Conservation (phyloP, 2,888 invertebrate genomes). For the Rosalia funebris region DNA sequence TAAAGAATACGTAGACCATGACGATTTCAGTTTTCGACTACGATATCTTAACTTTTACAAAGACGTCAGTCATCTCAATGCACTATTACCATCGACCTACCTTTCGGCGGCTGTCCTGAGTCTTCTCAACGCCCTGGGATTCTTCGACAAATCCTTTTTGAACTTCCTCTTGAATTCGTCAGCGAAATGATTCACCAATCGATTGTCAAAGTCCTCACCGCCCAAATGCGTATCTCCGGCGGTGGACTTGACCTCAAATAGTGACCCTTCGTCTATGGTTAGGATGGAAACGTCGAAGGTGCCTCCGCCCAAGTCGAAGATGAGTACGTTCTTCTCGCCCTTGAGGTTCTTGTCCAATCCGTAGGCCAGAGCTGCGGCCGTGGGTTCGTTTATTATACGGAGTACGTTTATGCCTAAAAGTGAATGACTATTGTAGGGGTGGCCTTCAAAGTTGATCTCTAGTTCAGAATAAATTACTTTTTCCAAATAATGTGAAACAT, state of each 20-base stretch:
- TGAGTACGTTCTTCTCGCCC: slow-evolving; percentile 66
- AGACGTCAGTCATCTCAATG: too few relatives aligned
- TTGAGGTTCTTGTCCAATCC: slow-evolving; percentile 44
- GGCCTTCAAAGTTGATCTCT: too few relatives aligned
- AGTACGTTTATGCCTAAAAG: slow-evolving; percentile 75
- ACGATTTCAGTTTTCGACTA: too few relatives aligned
- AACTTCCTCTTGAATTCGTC: slow-evolving; percentile 69
- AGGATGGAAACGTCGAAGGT: slow-evolving; percentile 87
- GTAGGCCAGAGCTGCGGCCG: slow-evolving; percentile 45
- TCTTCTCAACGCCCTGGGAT: slow-evolving; percentile 64
- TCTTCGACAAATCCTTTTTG: slow-evolving; percentile 64
- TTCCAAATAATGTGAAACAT: too few relatives aligned
- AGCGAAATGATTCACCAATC: slow-evolving; percentile 68
- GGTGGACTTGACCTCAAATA: slow-evolving; percentile 85
- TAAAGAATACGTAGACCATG: too few relatives aligned
- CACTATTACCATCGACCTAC: slow-evolving; percentile 25
- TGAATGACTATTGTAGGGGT: too few relatives aligned
- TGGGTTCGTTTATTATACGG: slow-evolving; percentile 84
- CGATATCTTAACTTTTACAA: too few relatives aligned
- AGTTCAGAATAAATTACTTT: too few relatives aligned
- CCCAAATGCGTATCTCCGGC: slow-evolving; percentile 87
- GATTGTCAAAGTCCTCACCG: slow-evolving; percentile 74
- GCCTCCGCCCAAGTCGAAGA: slow-evolving; percentile 72
- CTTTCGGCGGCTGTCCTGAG: slow-evolving; percentile 67
- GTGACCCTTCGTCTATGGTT: slow-evolving; percentile 82